These are phyloP conservation scores for Chrysomallon squamiferum DNA, from an alignment of 1,140 invertebrate genomes.

Conservation along the genomic window DNA sequence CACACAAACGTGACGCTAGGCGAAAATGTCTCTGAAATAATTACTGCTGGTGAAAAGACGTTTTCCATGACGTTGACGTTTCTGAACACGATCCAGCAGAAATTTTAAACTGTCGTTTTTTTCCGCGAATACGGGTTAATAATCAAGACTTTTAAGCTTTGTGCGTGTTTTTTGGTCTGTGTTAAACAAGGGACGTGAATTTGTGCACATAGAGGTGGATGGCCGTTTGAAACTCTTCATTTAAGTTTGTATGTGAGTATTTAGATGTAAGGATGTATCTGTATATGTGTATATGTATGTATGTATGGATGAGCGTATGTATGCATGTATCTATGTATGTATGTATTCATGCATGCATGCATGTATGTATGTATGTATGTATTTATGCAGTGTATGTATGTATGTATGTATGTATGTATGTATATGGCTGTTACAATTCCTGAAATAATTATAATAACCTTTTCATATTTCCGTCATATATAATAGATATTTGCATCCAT, in stretches of 20 bases:
- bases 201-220: conserved; percentile 10
- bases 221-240: conserved; percentile 7
- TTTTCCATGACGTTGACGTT: too few species aligned
- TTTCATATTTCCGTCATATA: too few species aligned
- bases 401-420: conserved; percentile 10
- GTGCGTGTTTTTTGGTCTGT: too few species aligned
- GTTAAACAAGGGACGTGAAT: conserved; percentile 1
- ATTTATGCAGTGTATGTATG: conserved; percentile 6
- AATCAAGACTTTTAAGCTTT: too few species aligned
- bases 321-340: conserved; percentile 6
- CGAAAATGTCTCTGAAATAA: too few species aligned
- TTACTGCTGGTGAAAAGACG: too few species aligned
- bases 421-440: neutral
- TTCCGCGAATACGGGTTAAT: too few species aligned
- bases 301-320: conserved; percentile 1
- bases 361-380: too few species aligned
- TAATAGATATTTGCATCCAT: too few species aligned
- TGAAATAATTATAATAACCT: neutral
- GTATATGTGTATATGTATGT: conserved; percentile 7
- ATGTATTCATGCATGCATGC: neutral
- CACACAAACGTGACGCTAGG: too few species aligned
- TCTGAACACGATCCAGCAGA: too few species aligned
- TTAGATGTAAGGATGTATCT: conserved; percentile 9
- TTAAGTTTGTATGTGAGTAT: conserved; percentile 3
- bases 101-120: too few species aligned